Evolutionary conservation across 2,888 invertebrate genomes (phyloP).

Genomic region (Megalurothrips usitatus): DNA sequence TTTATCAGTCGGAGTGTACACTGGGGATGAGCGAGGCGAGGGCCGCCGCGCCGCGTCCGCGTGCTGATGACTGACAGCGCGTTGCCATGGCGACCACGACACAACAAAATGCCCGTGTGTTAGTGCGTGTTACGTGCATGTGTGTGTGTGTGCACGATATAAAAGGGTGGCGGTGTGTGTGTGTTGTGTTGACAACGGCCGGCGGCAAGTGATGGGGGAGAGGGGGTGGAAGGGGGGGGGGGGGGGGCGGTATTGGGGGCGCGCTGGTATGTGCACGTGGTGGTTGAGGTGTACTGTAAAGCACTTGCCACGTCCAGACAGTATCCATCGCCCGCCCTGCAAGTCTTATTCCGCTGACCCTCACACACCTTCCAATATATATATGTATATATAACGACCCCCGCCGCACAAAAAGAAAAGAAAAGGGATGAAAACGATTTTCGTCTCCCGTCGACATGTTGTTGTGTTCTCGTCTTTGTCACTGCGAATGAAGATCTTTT

Average conservation of each 20-base stretch:
- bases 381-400: no score
- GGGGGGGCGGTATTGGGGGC: not conserved
- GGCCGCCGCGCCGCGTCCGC: not conserved
- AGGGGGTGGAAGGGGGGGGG: not conserved
- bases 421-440: no score
- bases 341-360: no score
- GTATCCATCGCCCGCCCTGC: no score
- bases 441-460: no score
- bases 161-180: not conserved
- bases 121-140: not conserved
- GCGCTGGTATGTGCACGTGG: no score
- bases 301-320: no score
- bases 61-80: conserved; percentile 13
- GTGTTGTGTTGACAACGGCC: not conserved
- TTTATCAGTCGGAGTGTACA: conserved; percentile 26
- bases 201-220: not conserved
- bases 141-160: not conserved
- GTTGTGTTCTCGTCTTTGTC: no score
- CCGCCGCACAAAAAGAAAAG: no score
- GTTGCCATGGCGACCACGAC: conserved; percentile 5
- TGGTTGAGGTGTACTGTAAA: no score
- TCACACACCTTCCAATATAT: no score
- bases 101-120: not conserved
- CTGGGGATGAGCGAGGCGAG: conserved; percentile 4
- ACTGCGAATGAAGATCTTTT: no score